Base-by-base conservation (phyloP, 2,797 vertebrate genomes). In the Myotis findleyi region DNA sequence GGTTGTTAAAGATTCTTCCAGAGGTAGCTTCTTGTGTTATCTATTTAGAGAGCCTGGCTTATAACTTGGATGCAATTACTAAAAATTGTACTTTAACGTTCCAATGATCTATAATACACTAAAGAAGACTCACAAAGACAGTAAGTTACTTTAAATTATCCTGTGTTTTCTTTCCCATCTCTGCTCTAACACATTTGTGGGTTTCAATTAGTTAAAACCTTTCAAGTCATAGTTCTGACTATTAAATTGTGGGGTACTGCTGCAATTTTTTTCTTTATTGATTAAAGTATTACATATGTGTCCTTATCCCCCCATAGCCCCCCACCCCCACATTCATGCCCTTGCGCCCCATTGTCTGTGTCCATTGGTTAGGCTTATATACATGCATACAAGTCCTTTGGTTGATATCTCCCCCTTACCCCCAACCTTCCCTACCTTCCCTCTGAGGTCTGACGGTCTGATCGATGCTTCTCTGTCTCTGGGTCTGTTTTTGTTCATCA, bases 61-160 rank as follows among this genome's bases (percentile, higher is more conserved):
- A 55, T 92, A 94, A 79, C 84, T 79, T n/a, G 36, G 8, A 33
- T 27, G 14, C 36, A 77, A 80, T 94, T 96, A 93, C 91, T 51
- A 0, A 25, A 69, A 76, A 96, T 97, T 98, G 95, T 96, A 87
- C 64, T 97, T 98, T 98, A 98, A 98, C 98, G 92, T 73, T 87
- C 27, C 83, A 21, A 64, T 49, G 90, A 90, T 95, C 89, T 89
- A 97, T 97, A 98, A 96, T 96, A 91, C 95, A 87, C 92, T 72
- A 71, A 96, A 81, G 98, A 98, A 97, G 92, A 98, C 97, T 98
- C 95, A 98, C 97, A 95, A 92, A 97, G 51, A 23, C 82, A 95
- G 64, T 38, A 57, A 98, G 95, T 97, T 92, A n/a, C 73, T 71
- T 73, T 95, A 97, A 97, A 96, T 97, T 83, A 94, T 96, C 96